Percentiles rank a stretch among this genome's conserved stretches.
phyloP scores from a whole-genome alignment of 2,888 invertebrate genomes.

The Pseudoips prasinana region DNA sequence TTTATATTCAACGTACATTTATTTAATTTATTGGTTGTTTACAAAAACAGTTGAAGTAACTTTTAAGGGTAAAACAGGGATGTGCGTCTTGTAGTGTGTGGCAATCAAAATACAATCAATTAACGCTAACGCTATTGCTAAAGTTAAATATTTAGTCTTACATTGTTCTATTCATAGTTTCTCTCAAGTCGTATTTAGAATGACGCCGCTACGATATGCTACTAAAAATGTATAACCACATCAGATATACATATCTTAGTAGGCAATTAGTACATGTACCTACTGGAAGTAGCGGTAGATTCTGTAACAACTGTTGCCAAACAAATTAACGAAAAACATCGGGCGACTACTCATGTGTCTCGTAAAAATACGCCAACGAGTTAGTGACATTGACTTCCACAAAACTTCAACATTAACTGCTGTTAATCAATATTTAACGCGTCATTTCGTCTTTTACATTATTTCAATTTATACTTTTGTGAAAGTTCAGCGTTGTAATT shows the following conservation, averaged over 20 bases:
- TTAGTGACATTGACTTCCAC: conserved; percentile 34
- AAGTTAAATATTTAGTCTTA: too few species aligned
- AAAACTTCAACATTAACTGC: conserved; percentile 30
- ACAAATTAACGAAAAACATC: conserved; percentile 17
- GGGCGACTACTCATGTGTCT: conserved; percentile 17
- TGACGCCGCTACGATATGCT: too few species aligned
- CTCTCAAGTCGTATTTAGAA: too few species aligned
- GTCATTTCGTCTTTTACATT: conserved; percentile 35
- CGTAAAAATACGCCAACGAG: conserved; percentile 31
- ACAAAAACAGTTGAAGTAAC: conserved; percentile 15
- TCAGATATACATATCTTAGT: too few species aligned
- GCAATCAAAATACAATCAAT: too few species aligned
- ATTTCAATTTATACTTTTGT: conserved; percentile 21
- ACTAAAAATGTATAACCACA: too few species aligned
- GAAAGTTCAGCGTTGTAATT: conserved; percentile 4
- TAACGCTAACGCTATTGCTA: too few species aligned
- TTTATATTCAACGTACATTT: conserved; percentile 34
- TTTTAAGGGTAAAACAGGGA: too few species aligned
- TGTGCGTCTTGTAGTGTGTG: too few species aligned
- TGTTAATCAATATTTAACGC: conserved; percentile 45
- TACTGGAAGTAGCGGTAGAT: too few species aligned
- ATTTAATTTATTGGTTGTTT: conserved; percentile 2
- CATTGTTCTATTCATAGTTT: too few species aligned
- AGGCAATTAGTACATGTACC: too few species aligned
- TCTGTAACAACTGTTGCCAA: conserved; percentile 23